These are phyloP conservation scores for Ectemnius cavifrons DNA, from an alignment of 2,888 invertebrate species.

Conservation along the genomic window DNA sequence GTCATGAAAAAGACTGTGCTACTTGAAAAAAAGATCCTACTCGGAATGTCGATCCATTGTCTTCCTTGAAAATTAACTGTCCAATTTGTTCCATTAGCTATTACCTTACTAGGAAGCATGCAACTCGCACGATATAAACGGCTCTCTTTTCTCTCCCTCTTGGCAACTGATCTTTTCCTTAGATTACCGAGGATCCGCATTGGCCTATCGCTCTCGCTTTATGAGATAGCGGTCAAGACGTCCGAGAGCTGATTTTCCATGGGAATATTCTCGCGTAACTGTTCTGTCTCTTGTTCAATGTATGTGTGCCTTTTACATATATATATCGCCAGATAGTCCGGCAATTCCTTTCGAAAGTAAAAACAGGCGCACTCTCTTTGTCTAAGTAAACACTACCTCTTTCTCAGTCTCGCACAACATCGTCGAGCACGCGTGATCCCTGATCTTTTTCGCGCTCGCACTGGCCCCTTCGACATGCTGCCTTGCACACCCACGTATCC, in stretches of 20 bases:
- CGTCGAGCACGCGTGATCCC: constrained; percentile 5
- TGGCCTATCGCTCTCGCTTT: background rate
- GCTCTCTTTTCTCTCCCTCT: constrained; percentile 5
- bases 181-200: background rate
- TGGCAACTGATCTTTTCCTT: background rate
- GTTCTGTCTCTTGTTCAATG: no score
- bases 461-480: constrained; percentile 31
- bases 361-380: no score
- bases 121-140: background rate
- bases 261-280: constrained; percentile 30
- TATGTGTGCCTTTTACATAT: constrained; percentile 8
- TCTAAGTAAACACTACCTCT: constrained; percentile 12
- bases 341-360: constrained; percentile 36
- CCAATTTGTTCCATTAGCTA: constrained; percentile 2
- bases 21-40: no score
- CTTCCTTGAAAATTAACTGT: background rate
- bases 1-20: no score
- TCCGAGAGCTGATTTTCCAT: constrained; percentile 34
- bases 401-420: constrained; percentile 28
- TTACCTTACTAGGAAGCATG: background rate
- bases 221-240: constrained; percentile 7
- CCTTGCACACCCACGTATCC: constrained; percentile 46
- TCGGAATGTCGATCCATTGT: no score
- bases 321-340: background rate
- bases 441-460: constrained; percentile 45